These are phyloP conservation scores for Marmota monax DNA, from an alignment of 2,113 vertebrate genomes.

Conservation along the genomic window DNA sequence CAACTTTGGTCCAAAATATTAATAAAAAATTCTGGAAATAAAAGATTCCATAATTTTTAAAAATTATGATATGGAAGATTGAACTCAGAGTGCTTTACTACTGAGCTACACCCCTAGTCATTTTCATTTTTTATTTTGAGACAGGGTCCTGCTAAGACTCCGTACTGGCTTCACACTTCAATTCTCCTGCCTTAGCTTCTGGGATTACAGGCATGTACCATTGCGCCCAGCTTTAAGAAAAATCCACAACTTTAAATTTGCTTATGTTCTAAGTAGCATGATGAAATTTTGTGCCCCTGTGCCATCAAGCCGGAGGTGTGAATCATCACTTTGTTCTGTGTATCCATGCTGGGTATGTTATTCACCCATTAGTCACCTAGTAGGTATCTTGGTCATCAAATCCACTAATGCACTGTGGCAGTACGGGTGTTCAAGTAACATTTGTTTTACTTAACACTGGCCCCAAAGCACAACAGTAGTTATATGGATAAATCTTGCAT, in stretches of 20 bases:
- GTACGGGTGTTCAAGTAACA: not conserved
- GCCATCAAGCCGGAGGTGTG: too few species aligned
- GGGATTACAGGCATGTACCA: too few species aligned
- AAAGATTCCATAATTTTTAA: not conserved
- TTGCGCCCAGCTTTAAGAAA: not conserved
- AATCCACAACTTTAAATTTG: not conserved
- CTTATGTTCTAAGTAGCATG: not conserved
- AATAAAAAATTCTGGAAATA: not conserved
- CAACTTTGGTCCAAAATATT: not conserved
- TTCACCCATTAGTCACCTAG: not conserved
- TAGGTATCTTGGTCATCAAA: not conserved
- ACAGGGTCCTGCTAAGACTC: too few species aligned
- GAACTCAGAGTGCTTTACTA: too few species aligned
- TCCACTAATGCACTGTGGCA: not conserved
- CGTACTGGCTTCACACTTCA: too few species aligned
- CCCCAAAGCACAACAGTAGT: not conserved
- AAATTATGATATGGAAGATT: too few species aligned
- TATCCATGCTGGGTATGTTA: not conserved
- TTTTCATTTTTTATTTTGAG: too few species aligned
- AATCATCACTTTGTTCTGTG: not conserved
- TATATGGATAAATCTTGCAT: not conserved
- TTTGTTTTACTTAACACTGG: not conserved
- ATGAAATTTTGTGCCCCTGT: not conserved
- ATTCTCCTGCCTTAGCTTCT: too few species aligned
- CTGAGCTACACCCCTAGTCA: too few species aligned